phyloP scores from a whole-genome alignment of 2,113 vertebrate species.

The Pomatostomus ruficeps region DNA sequence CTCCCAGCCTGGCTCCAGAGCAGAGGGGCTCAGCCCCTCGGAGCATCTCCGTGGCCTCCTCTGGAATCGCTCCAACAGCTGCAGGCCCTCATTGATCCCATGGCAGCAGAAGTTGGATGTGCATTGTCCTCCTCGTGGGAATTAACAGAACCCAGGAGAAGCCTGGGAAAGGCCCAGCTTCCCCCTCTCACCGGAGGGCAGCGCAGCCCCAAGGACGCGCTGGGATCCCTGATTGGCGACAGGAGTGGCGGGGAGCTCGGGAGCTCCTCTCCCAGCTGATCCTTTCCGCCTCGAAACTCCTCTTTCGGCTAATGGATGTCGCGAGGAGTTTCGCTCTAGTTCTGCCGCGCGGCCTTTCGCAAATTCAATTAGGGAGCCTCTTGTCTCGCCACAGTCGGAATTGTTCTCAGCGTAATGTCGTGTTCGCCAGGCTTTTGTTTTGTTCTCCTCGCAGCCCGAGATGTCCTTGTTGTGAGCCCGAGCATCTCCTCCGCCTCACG shows the following conservation, averaged over 20 bases:
- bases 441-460: background rate
- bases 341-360: background rate
- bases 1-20: background rate
- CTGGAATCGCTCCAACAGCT: rapidly evolving
- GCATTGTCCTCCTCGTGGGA: rapidly evolving
- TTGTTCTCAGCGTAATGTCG: background rate
- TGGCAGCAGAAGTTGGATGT: rapidly evolving
- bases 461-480: background rate
- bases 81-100: rapidly evolving
- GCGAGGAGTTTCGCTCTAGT: background rate
- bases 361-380: slow-evolving; percentile 32
- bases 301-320: background rate
- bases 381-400: slow-evolving; percentile 15
- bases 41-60: too few relatives aligned
- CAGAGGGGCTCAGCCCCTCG: background rate
- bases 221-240: background rate
- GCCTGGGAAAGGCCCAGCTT: background rate
- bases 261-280: background rate
- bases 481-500: background rate
- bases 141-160: background rate
- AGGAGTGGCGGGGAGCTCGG: background rate
- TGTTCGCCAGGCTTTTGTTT: background rate
- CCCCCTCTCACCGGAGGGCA: background rate
- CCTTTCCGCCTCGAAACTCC: background rate
- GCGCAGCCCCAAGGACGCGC: rapidly evolving